Base-by-base conservation (phyloP, 2,113 vertebrate species). In the Mungos mungo region DNA sequence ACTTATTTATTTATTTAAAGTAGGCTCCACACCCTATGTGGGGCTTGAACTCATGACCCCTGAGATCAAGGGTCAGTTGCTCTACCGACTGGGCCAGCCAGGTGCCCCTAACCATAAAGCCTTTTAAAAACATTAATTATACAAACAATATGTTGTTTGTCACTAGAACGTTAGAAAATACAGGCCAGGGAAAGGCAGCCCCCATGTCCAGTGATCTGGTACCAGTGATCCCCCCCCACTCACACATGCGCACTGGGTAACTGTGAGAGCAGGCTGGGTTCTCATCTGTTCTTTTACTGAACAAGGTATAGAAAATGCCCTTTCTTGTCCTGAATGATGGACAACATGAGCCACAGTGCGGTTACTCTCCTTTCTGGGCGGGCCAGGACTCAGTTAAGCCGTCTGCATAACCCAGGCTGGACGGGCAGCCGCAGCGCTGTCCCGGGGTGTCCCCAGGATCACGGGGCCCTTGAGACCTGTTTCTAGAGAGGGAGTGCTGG, bases 101-200 rank as follows among this genome's bases (percentile, higher is more conserved):
- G 57, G 57, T 5, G 21, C 57, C 57, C 57, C 57, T 5, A 18
- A 54, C 52, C 52, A 54, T 18, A 54, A 18, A 15, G 52, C 12
- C 18, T 92, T 89, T 90, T 50, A 41, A 83, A 93, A 88, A 38
- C 41, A 74, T 31, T 38, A 86, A 25, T 66, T 74, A 72, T n/a
- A n/a, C 50, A 86, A 38, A 33, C 21, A 33, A 69, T 41, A 41
- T 19, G 14, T 84, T 47, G 79, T 57, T 54, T 69, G 33, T 81
- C 33, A 54, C 27, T 84, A 69, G 52, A 80, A 33, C 71, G 18
- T 83, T 45, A 80, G 63, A 87, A 96, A 88, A 65, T 60, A 38
- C 0, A 0, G 9, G 5, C 16, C 35, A 81, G 60, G 27, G 29
- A 33, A n/a, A 69, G 41, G 79, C 68, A 25, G 74, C n/a, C 57